These are phyloP conservation scores for Chaetodon auriga DNA, from an alignment of 2,113 vertebrate species.

Conservation along the genomic window DNA sequence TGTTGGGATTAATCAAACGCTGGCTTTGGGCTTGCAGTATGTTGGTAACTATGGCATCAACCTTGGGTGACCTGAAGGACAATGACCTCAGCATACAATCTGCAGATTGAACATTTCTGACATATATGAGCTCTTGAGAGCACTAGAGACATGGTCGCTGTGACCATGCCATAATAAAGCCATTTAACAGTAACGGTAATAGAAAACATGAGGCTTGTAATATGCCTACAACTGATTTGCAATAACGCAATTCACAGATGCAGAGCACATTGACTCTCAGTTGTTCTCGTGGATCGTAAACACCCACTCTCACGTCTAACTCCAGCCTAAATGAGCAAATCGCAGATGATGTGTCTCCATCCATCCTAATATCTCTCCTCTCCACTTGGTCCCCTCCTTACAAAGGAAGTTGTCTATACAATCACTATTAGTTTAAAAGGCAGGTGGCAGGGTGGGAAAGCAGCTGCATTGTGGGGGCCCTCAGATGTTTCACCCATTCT, in stretches of 20 bases:
- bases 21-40: slow-evolving; percentile 5
- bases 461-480: slow-evolving; percentile 82
- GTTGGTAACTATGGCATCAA: slow-evolving; percentile 58
- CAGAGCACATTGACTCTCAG: slow-evolving; percentile 51
- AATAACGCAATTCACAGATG: slow-evolving; percentile 76
- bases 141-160: slow-evolving; percentile 22
- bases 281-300: slow-evolving; percentile 65
- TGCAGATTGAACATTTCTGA: slow-evolving; percentile 54
- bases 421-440: slow-evolving; percentile 86
- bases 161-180: slow-evolving; percentile 55
- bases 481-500: slow-evolving; percentile 71
- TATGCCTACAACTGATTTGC: slow-evolving; percentile 74
- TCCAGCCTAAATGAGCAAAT: slow-evolving; percentile 73
- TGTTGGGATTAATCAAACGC: slow-evolving; percentile 16
- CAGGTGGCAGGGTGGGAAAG: slow-evolving; percentile 85
- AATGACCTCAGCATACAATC: slow-evolving; percentile 63
- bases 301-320: slow-evolving; percentile 70
- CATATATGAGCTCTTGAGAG: slow-evolving; percentile 38
- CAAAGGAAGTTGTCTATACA: slow-evolving; percentile 82
- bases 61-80: slow-evolving; percentile 60
- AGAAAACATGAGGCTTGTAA: slow-evolving; percentile 70
- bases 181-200: slow-evolving; percentile 63
- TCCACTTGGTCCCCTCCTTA: slow-evolving; percentile 71
- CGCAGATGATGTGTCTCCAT: slow-evolving; percentile 78
- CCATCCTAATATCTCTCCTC: slow-evolving; percentile 80